A percentile compares a stretch with the other conserved stretches of the same genome.
Conservation (phyloP, 92 coral and sea anemone genomes). For the Chrysogorgia sp. region DNA sequence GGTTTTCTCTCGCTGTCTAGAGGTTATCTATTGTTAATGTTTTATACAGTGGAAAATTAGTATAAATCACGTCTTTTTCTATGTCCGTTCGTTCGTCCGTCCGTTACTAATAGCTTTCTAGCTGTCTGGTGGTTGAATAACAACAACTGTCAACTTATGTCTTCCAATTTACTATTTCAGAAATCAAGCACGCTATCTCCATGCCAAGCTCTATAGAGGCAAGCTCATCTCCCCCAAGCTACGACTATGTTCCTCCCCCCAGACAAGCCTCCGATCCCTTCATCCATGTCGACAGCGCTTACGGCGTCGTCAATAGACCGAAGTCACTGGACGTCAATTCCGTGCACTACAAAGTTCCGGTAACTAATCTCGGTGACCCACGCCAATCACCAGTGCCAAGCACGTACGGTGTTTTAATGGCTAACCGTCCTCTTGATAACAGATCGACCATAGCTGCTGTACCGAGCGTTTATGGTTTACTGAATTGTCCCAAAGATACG, state of each 20-base stretch:
- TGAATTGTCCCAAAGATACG: background rate
- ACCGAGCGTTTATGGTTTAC: slow-evolving; percentile 14
- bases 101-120: no score
- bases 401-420: slow-evolving; percentile 10
- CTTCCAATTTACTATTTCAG: background rate
- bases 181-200: slow-evolving; percentile 1
- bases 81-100: no score
- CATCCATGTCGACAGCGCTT: slow-evolving; percentile 9
- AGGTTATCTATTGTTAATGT: no score
- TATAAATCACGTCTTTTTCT: no score
- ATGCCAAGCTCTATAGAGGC: background rate
- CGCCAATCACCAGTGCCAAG: slow-evolving; percentile 4
- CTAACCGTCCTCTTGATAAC: background rate
- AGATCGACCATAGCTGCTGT: slow-evolving; percentile 8
- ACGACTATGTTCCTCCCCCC: slow-evolving; percentile 72
- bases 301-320: slow-evolving; percentile 32
- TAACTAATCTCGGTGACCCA: background rate
- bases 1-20: no score
- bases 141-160: background rate
- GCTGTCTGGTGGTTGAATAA: background rate
- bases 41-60: no score
- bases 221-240: slow-evolving; percentile 40
- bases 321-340: background rate
- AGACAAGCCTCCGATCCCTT: slow-evolving; percentile 38
- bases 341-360: slow-evolving; percentile 31